Evolutionary conservation across 2,888 invertebrate genomes (phyloP).

Genomic region (Bugula neritina): DNA sequence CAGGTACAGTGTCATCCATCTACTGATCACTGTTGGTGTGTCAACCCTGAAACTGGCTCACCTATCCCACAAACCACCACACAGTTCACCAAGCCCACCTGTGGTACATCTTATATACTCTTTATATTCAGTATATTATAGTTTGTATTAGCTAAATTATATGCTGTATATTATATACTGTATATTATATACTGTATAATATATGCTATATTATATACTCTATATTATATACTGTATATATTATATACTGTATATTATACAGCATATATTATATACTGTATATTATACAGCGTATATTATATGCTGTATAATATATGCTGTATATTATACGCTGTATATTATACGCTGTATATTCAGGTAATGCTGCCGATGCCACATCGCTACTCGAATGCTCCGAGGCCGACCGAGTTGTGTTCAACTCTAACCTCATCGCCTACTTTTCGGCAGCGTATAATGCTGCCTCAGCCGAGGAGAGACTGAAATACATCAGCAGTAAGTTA

Average conservation of each 20-base stretch:
- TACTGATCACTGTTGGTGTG: constrained; percentile 81
- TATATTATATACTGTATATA: too few species aligned
- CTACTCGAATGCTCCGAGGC: constrained; percentile 63
- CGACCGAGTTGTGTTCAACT: constrained; percentile 62
- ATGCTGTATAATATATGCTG: too few species aligned
- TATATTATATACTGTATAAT: too few species aligned
- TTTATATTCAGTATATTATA: too few species aligned
- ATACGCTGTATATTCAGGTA: too few species aligned
- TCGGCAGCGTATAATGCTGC: background rate
- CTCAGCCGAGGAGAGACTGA: background rate
- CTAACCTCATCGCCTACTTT: background rate
- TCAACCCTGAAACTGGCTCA: constrained; percentile 68
- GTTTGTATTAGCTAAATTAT: too few species aligned
- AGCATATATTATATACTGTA: too few species aligned
- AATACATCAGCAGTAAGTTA: constrained; percentile 1
- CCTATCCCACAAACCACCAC: constrained; percentile 75
- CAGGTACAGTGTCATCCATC: constrained; percentile 72
- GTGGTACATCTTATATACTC: constrained; percentile 35
- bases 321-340: too few species aligned
- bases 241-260: too few species aligned
- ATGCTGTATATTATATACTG: too few species aligned
- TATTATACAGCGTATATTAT: too few species aligned
- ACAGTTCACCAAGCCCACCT: constrained; percentile 62
- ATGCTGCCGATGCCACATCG: background rate
- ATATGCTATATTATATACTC: too few species aligned